Evolutionary conservation across 2,113 vertebrate genomes (phyloP).

Genomic region (Mugil cephalus): DNA sequence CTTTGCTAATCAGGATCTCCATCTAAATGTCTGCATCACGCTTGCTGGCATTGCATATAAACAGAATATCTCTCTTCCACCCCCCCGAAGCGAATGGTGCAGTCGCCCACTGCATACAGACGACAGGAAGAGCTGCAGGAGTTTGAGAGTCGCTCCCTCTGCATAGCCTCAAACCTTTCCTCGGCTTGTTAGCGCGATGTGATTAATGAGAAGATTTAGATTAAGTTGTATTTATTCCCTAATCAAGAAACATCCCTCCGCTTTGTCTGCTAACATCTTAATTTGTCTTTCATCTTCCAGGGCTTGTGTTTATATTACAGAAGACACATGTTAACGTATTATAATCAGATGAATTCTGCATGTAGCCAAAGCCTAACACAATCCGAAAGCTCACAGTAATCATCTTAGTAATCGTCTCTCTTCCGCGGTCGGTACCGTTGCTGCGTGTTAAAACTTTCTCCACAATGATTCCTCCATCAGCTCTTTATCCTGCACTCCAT

Average conservation of each 20-base stretch:
- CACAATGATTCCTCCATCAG: not conserved
- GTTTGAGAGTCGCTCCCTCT: not conserved
- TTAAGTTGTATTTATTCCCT: not conserved
- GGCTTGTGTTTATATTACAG: no score
- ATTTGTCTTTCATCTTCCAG: no score
- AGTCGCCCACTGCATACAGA: conserved; percentile 30
- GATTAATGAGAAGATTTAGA: conserved; percentile 17
- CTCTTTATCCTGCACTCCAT: not conserved
- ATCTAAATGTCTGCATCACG: conserved; percentile 41
- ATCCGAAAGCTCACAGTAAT: not conserved
- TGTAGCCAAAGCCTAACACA: not conserved
- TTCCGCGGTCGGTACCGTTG: not conserved
- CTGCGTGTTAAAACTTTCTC: not conserved
- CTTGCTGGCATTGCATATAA: conserved; percentile 26
- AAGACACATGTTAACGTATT: no score
- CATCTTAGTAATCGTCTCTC: not conserved
- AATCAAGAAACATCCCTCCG: not conserved
- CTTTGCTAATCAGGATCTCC: conserved; percentile 45
- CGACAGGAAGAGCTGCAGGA: conserved; percentile 6
- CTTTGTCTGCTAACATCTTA: no score
- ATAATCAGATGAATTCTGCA: no score
- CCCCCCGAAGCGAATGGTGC: not conserved
- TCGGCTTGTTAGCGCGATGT: not conserved
- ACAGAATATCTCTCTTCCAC: conserved; percentile 22
- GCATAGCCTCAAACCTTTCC: not conserved